Base-by-base conservation (phyloP, 1,140 invertebrate species). In the Aphaenogaster rudis region DNA sequence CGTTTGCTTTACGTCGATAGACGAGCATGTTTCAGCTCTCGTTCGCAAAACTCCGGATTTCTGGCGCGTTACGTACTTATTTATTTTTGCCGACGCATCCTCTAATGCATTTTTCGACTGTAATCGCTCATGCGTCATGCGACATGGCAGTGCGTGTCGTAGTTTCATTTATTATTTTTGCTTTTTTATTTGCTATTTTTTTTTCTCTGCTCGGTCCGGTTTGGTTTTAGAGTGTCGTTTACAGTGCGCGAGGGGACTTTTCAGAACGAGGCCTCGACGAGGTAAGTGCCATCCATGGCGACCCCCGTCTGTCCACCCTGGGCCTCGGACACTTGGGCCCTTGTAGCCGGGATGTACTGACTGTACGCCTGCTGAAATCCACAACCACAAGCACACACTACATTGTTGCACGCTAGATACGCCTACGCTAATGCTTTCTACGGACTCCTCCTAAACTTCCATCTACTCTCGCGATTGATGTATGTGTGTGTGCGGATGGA, bases 221-320 rank as follows among this genome's bases (percentile, higher is more conserved):
- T 71, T 8, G 39, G 8, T 45, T 71, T 81, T 81, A 63, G n/a
- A 45, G 7, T 63, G 72, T 74, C 17, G 17, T 84, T 48, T 84
- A 74, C 80, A 61, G 69, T 45, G 80, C 69, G 54, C 80, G 54
- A 90, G 81, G 85, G 78, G 78, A 45, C 69, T 71, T 74, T 88
- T 96, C 97, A 97, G 96, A 98, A 98, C 72, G 97, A 98, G 91
- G 97, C 97, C 95, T 98, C 97, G 92, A 98, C 97, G 92, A 98
- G 96, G 95, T 98, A 98, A 92, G 97, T 98, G 93, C 97, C 97
- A 93, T 98, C 97, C 97, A 97, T 97, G 89, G 97, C 97, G 88
- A 97, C 97, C 93, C 97, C 97, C 87, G 97, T 97, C 96, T 97
- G 97, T 94, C 97, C 97, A 90, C 96, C 97, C 95, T 97, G 97